A percentile compares a stretch with the other conserved stretches of the same genome.
Evolutionary conservation across 2,888 invertebrate genomes (phyloP).

Genomic region (Lomographa bimaculata): DNA sequence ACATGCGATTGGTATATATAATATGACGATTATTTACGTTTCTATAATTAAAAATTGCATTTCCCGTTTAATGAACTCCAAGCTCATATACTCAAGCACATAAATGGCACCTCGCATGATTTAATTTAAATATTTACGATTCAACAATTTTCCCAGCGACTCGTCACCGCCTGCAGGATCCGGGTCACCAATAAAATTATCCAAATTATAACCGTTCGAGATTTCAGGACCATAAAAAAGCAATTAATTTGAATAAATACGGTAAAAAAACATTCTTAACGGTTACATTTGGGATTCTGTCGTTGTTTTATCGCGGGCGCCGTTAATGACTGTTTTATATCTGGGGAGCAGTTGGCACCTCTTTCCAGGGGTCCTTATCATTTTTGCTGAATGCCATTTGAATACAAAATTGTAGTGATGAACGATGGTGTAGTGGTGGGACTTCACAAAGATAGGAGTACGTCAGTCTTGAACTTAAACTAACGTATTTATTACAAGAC

Average conservation of each 20-base stretch:
- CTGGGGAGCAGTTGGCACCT: slow-evolving; percentile 57
- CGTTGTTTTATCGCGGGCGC: slow-evolving; percentile 59
- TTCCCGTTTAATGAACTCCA: too few relatives aligned
- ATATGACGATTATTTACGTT: too few relatives aligned
- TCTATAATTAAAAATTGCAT: too few relatives aligned
- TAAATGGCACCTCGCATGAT: too few relatives aligned
- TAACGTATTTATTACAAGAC: too few relatives aligned
- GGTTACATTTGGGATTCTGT: slow-evolving; percentile 65
- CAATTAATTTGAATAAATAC: slow-evolving; percentile 76
- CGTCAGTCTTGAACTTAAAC: slow-evolving; percentile 7
- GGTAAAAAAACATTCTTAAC: slow-evolving; percentile 53
- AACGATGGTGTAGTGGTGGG: background rate
- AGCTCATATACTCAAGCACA: too few relatives aligned
- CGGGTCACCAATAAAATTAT: slow-evolving; percentile 25
- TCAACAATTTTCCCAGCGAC: too few relatives aligned
- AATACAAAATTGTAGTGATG: slow-evolving; percentile 49
- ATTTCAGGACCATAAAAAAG: slow-evolving; percentile 62
- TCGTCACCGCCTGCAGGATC: slow-evolving; percentile 12
- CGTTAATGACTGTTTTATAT: slow-evolving; percentile 68
- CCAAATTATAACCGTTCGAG: slow-evolving; percentile 41
- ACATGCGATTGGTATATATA: too few relatives aligned
- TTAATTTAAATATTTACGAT: too few relatives aligned
- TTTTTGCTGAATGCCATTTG: slow-evolving; percentile 58
- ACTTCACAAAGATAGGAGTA: background rate
- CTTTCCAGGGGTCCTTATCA: slow-evolving; percentile 49